Evolutionary conservation across 92 coral and sea anemone genomes (phyloP), one percentile per base, ranked within the genome.

Genomic region (Paramuricea clavata): DNA sequence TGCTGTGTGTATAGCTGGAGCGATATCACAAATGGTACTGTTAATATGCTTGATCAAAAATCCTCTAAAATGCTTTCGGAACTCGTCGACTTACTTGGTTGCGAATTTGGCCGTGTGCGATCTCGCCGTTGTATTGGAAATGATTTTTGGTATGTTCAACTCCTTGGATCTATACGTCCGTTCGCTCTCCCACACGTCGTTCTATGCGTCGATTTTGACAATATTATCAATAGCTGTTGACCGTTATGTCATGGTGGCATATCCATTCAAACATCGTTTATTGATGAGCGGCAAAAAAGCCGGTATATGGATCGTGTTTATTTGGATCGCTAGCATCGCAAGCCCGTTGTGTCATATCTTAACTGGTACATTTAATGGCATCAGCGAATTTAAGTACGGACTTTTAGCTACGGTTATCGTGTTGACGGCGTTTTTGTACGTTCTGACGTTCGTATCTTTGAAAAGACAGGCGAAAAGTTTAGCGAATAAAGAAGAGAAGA

Each of bases 21-120:
- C 39, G 39, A 65, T 65, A 65, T 65, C 72, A 1, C 72, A 65
- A 33, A 25, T 19, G 0, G 34, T 27, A 13, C 72, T 65, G 31
- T 39, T 65, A 2, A n/a, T 27, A 5, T 65, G 72, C 11, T 31
- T 65, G n/a, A 6, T 27, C 0, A 65, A 26, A 65, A 28, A 65
- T 16, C 72, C 72, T 1, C 23, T 65, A 6, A 65, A 65, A 27
- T 33, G 72, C 19, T 65, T 65, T 27, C 35, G 72, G 13, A 65
- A 65, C 39, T 65, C 72, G 39, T 15, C 72, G 39, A 65, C 72
- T 1, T 28, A 65, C 17, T 16, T 65, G 41, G 72, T 65, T n/a
- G 72, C 41, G 11, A 65, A 65, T 65, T 12, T 65, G 21, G 72
- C 72, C 19, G 72, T 65, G 10, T 65, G 39, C 39, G 72, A 65